Evolutionary conservation across 2,113 vertebrate species (phyloP).

Genomic region (Pelobates fuscus): DNA sequence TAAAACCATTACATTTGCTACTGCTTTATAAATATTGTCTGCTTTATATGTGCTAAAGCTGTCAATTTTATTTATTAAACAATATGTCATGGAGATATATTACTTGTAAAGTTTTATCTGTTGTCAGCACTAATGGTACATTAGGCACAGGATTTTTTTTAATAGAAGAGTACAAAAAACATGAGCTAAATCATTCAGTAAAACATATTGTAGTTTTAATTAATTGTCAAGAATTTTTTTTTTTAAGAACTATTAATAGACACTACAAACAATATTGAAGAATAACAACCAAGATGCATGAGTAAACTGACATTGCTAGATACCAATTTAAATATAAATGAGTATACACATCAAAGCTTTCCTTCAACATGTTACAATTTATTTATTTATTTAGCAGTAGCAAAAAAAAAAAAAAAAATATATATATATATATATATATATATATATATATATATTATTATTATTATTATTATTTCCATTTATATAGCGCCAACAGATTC

Average conservation of each 20-base stretch:
- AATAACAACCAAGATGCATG: constrained; percentile 9
- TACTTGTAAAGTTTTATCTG: constrained; percentile 22
- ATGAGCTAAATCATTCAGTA: constrained; percentile 23
- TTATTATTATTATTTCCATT: no score
- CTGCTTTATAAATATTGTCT: background rate
- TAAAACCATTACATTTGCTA: no score
- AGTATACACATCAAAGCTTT: background rate
- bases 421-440: no score
- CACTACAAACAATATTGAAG: constrained; percentile 11
- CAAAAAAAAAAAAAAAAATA: background rate
- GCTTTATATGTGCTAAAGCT: constrained; percentile 10
- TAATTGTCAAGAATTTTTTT: constrained; percentile 36
- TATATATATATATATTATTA: no score
- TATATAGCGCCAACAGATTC: no score
- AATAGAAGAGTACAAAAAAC: constrained; percentile 33
- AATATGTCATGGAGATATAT: constrained; percentile 39
- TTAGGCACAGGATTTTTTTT: constrained; percentile 10
- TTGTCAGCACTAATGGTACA: constrained; percentile 43
- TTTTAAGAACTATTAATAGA: constrained; percentile 35
- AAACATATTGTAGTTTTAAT: constrained; percentile 30
- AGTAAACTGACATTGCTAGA: constrained; percentile 9
- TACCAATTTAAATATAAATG: constrained; percentile 23
- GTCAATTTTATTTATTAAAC: constrained; percentile 32
- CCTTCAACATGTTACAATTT: background rate
- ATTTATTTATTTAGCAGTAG: background rate